These are phyloP conservation scores for Zonitis immaculata DNA, from an alignment of 2,888 invertebrate genomes.

Conservation along the genomic window DNA sequence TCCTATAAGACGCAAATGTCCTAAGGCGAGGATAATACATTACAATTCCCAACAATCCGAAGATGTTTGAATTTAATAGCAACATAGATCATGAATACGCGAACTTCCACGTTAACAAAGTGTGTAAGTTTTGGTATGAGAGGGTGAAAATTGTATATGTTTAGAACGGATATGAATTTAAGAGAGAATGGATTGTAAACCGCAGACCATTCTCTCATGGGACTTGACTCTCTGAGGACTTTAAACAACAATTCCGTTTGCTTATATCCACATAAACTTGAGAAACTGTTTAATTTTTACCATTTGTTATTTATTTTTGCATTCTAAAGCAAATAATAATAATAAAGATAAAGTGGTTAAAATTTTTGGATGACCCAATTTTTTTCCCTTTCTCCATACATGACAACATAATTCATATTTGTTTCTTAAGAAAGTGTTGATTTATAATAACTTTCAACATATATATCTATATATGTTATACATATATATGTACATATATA, in stretches of 20 bases:
- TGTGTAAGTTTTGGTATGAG: slow-evolving; percentile 35
- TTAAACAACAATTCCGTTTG: slow-evolving; percentile 42
- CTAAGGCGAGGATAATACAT: slow-evolving; percentile 47
- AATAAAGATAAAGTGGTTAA: slow-evolving; percentile 1
- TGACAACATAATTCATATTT: not conserved
- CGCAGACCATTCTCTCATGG: slow-evolving; percentile 44
- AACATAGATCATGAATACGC: slow-evolving; percentile 48
- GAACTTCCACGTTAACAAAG: slow-evolving; percentile 47
- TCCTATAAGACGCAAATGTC: slow-evolving; percentile 23
- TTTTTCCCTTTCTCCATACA: not conserved
- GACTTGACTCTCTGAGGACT: slow-evolving; percentile 35
- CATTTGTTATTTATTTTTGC: too few relatives aligned
- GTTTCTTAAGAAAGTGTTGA: slow-evolving; percentile 17
- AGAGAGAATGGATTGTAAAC: slow-evolving; percentile 48
- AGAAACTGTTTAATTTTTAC: too few relatives aligned
- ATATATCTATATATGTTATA: too few relatives aligned
- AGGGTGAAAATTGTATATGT: slow-evolving; percentile 13
- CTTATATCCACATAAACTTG: slow-evolving; percentile 37
- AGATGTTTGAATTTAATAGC: slow-evolving; percentile 51
- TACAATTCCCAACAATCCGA: slow-evolving; percentile 50
- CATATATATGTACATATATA: too few relatives aligned
- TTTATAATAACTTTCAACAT: slow-evolving; percentile 25
- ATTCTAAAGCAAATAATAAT: too few relatives aligned
- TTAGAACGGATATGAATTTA: slow-evolving; percentile 41
- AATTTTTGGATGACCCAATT: slow-evolving; percentile 6